A percentile compares a stretch with the other conserved stretches of the same genome.
These are phyloP conservation scores for Achroia grisella DNA, from an alignment of 1,140 invertebrate species.

Conservation along the genomic window DNA sequence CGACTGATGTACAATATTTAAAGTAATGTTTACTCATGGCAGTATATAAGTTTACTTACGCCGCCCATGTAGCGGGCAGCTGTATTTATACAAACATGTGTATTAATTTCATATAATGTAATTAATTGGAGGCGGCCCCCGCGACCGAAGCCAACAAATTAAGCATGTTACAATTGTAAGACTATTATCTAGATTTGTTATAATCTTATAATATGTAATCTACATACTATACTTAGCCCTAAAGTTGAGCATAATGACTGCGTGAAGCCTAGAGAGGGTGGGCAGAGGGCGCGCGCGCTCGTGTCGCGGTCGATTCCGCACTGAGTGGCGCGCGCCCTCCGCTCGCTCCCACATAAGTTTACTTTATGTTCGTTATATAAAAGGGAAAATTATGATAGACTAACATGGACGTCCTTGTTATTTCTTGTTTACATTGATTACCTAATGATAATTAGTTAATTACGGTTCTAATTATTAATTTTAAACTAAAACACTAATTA, in stretches of 20 bases:
- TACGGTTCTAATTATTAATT: constrained; percentile 75
- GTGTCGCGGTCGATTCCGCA: constrained; percentile 7
- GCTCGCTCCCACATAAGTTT: constrained; percentile 19
- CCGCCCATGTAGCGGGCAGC: constrained; percentile 36
- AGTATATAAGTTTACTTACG: constrained; percentile 72
- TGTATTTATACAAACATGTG: constrained; percentile 61
- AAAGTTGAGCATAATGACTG: constrained; percentile 21
- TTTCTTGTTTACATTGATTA: constrained; percentile 53
- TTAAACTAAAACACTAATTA: constrained; percentile 68
- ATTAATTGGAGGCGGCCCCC: constrained; percentile 60
- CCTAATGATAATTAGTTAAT: constrained; percentile 76
- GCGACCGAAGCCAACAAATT: constrained; percentile 47
- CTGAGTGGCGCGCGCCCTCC: constrained; percentile 12
- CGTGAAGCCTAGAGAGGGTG: constrained; percentile 9
- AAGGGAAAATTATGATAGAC: constrained; percentile 75
- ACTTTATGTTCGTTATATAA: constrained; percentile 71
- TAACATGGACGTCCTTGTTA: constrained; percentile 66
- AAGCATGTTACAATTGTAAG: constrained; percentile 65
- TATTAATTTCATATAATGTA: constrained; percentile 69
- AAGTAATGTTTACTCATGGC: constrained; percentile 72
- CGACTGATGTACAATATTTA: constrained; percentile 76
- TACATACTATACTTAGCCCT: constrained; percentile 48
- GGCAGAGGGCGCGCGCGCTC: constrained; percentile 13
- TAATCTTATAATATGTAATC: constrained; percentile 54
- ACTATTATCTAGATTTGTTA: constrained; percentile 69